Evolutionary conservation across 2,113 vertebrate species (phyloP), one percentile per base, ranked within the genome.

Genomic region (Toxotes chatareus): DNA sequence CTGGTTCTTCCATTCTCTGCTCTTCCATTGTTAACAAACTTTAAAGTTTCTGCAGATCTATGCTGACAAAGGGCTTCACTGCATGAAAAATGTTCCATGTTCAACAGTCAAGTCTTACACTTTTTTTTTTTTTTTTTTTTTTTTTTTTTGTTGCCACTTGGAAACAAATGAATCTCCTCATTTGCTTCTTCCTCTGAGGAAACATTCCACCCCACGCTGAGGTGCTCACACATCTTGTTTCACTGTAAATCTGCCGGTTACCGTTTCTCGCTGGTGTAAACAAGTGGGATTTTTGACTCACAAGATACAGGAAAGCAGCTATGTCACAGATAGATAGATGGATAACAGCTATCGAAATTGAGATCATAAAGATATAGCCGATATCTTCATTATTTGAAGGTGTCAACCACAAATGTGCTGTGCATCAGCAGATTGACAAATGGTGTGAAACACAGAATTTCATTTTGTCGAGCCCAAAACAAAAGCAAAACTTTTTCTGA

Each of bases 391-490:
- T 6, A 32, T 27, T 32, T 17, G 0, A 19, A 82, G 42, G 85
- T 87, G 77, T 60, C 13, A 88, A 78, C 86, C 86, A 75, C 82
- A 84, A 46, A 0, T 6, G 38, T 73, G 13, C 23, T 61, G 11
- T n/a, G 51, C 4, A 63, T 17, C 47, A 55, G 40, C 32, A 49
- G 53, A 34, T 40, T 40, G 38, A 8, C 38, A 7, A 13, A 27
- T 27, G 27, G 16, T 31, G 16, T 23, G 34, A 46, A 57, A 60
- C 2, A 2, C 3, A n/a, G 19, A 9, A 21, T 40, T 10, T 9
- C 38, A 17, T 59, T 34, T 67, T 40, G 5, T 34, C 2, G 19
- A 8, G 1, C 17, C 1, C 8, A 4, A 60, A 60, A 16, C 55
- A 60, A 36, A 76, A 67, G 5, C 3, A 59, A 47, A 65, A 66